Percentiles rank a stretch among this genome's conserved stretches.
Evolutionary conservation across 2,888 invertebrate genomes (phyloP).

Genomic region (Eupeodes latifasciatus): DNA sequence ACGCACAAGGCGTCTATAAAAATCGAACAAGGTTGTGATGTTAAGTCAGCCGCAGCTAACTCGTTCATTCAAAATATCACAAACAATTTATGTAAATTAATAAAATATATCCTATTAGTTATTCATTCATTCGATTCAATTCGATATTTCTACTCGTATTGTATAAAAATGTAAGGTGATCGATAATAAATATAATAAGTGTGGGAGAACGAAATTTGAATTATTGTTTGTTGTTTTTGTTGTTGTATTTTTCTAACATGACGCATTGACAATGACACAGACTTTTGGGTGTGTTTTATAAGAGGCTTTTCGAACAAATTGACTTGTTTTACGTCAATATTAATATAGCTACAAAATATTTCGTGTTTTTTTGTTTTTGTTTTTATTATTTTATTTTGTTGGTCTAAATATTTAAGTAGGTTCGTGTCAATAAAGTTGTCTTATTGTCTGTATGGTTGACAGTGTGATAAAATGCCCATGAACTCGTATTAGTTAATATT

Average conservation of each 20-base stretch:
- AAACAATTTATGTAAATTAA: slow-evolving; percentile 62
- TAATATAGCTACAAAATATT: slow-evolving; percentile 38
- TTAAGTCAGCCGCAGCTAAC: slow-evolving; percentile 15
- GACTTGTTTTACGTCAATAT: slow-evolving; percentile 66
- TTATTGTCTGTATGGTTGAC: not conserved
- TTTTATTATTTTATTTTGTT: slow-evolving; percentile 1
- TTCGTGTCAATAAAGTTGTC: slow-evolving; percentile 31
- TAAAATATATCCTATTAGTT: slow-evolving; percentile 22
- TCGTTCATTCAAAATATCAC: slow-evolving; percentile 34
- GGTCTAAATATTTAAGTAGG: not conserved
- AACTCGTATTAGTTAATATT: not conserved
- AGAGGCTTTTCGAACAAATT: slow-evolving; percentile 62
- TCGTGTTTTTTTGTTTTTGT: not conserved
- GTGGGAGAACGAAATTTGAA: slow-evolving; percentile 10
- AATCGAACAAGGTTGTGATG: slow-evolving; percentile 19
- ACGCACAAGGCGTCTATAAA: not conserved
- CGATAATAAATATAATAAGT: slow-evolving; percentile 42
- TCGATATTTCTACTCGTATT: not conserved
- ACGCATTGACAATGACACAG: slow-evolving; percentile 33
- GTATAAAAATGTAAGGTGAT: slow-evolving; percentile 20
- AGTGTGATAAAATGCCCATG: slow-evolving; percentile 1
- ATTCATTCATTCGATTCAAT: slow-evolving; percentile 33
- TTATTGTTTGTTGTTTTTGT: slow-evolving; percentile 5
- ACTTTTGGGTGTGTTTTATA: slow-evolving; percentile 55
- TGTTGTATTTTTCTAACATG: slow-evolving; percentile 36